These are phyloP conservation scores for Axis porcinus DNA, from an alignment of 2,113 vertebrate species.

Conservation along the genomic window DNA sequence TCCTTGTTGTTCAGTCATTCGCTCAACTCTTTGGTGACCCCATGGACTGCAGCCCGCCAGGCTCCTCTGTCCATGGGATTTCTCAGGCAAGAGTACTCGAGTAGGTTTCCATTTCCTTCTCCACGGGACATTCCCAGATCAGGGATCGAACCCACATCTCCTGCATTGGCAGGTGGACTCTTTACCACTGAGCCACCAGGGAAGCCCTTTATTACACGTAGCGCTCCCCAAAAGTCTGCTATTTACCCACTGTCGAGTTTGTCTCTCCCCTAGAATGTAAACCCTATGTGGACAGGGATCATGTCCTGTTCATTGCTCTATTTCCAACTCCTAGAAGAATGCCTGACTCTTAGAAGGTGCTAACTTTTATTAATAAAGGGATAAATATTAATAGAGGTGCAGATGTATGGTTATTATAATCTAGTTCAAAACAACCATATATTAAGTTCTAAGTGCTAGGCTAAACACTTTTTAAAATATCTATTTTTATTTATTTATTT, in stretches of 20 bases:
- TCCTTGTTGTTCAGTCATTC: neutral
- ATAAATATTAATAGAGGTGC: neutral
- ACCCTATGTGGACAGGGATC: neutral
- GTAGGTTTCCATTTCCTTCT: neutral
- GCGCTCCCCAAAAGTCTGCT: neutral
- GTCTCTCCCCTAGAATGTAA: neutral
- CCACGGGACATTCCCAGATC: neutral
- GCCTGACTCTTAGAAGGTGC: neutral
- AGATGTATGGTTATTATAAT: neutral
- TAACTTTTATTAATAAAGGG: neutral
- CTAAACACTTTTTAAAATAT: neutral
- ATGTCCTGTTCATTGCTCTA: rapidly evolving
- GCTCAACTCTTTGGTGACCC: neutral
- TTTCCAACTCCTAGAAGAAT: neutral
- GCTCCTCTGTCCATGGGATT: neutral
- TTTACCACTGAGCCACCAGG: neutral
- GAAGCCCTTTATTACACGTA: neutral
- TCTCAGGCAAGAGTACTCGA: neutral
- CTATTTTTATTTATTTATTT: neutral
- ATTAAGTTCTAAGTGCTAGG: neutral
- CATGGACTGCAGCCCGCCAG: neutral
- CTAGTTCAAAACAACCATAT: neutral
- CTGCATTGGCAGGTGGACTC: neutral
- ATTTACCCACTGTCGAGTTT: neutral
- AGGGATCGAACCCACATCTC: neutral